A percentile compares a stretch with the other conserved stretches of the same genome.
Evolutionary conservation across 2,113 vertebrate species (phyloP).

Genomic region (Misgurnus mizolepis): DNA sequence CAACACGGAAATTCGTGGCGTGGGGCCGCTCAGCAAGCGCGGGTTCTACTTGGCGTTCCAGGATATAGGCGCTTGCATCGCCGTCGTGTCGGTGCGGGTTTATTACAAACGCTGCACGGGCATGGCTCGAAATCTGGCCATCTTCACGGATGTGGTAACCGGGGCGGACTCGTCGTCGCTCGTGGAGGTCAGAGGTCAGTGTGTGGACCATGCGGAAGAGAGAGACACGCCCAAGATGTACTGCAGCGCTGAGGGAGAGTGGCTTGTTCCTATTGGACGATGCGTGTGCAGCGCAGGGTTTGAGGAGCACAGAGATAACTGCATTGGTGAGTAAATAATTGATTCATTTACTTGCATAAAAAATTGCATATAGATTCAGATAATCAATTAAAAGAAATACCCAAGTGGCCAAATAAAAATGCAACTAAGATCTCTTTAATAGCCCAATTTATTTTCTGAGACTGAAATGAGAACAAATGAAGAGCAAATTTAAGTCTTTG

Average conservation of each 20-base stretch:
- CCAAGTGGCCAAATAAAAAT: too few species aligned
- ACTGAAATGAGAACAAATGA: too few species aligned
- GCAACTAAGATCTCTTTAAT: too few species aligned
- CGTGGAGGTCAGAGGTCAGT: constrained; percentile 93
- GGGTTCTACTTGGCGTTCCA: constrained; percentile 98
- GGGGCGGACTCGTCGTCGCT: constrained; percentile 93
- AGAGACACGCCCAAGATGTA: constrained; percentile 98
- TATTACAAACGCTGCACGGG: constrained; percentile 96
- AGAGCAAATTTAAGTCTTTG: too few species aligned
- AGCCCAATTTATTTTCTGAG: too few species aligned
- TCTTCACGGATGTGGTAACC: constrained; percentile 92
- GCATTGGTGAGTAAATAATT: constrained; percentile 81
- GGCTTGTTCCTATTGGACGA: constrained; percentile 95
- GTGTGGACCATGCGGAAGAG: constrained; percentile 91
- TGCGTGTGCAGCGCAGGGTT: constrained; percentile 95
- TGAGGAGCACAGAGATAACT: constrained; percentile 86
- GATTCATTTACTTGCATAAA: too few species aligned
- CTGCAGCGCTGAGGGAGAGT: constrained; percentile 98
- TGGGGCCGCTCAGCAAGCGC: constrained; percentile 85
- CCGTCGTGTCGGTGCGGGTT: constrained; percentile 88
- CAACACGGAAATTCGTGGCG: constrained; percentile 91
- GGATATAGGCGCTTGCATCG: constrained; percentile 95
- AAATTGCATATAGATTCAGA: too few species aligned
- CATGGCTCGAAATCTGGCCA: constrained; percentile 87
- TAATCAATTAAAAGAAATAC: too few species aligned